Percentiles rank a stretch among this genome's conserved stretches.
phyloP scores from a whole-genome alignment of 2,113 vertebrate genomes.

The Pteruthius melanotis region DNA sequence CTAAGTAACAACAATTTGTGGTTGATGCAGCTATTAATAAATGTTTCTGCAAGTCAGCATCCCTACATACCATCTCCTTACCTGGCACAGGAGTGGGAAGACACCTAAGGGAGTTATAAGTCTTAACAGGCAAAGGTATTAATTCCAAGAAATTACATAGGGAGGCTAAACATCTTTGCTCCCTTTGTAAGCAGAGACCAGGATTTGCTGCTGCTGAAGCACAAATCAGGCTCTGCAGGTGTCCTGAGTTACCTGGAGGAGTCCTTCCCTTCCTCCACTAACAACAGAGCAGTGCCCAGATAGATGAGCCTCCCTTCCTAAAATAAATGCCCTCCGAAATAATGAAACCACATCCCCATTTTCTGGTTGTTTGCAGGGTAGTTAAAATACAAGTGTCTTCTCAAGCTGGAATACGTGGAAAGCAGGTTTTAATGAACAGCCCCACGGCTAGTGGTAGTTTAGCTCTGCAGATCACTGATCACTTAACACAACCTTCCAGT shows the following conservation, averaged over 20 bases:
- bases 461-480: not conserved
- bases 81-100: not conserved
- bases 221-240: not conserved
- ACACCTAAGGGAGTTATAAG: not conserved
- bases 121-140: not conserved
- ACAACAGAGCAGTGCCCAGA: not conserved
- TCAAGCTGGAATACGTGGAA: not conserved
- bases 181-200: not conserved
- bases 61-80: not conserved
- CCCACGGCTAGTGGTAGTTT: not conserved
- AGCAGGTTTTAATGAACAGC: not conserved
- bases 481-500: not conserved
- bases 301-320: not conserved
- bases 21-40: not conserved
- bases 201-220: not conserved
- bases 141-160: not conserved
- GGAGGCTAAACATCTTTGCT: not conserved
- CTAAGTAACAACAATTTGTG: not conserved
- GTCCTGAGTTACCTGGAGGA: not conserved
- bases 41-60: not conserved
- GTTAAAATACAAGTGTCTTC: not conserved
- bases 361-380: not conserved
- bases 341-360: not conserved
- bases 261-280: not conserved
- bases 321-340: not conserved